phyloP scores from a whole-genome alignment of 2,797 vertebrate genomes.

The Lutjanus campechanus region DNA sequence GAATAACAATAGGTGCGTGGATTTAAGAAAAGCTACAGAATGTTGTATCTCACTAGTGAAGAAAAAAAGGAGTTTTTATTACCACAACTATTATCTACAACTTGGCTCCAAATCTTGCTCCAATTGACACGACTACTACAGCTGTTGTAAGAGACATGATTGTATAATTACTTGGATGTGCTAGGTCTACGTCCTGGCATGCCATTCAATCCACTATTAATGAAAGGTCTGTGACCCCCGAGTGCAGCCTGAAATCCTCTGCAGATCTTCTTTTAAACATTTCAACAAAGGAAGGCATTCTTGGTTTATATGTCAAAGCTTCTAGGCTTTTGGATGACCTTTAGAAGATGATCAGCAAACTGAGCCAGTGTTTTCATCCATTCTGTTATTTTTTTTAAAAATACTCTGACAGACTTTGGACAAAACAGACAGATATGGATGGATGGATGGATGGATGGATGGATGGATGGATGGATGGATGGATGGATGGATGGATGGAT shows the following conservation, averaged over 20 bases:
- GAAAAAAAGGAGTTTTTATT: neutral
- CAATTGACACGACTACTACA: neutral
- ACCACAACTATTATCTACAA: neutral
- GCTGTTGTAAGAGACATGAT: slow-evolving; percentile 1
- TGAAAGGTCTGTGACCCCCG: slow-evolving; percentile 1
- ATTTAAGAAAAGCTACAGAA: neutral
- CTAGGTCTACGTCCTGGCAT: neutral
- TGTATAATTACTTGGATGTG: neutral
- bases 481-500: too few relatives aligned
- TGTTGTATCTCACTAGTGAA: neutral
- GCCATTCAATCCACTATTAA: neutral
- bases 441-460: too few relatives aligned
- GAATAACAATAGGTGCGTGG: neutral
- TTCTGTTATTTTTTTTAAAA: neutral
- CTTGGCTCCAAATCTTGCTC: neutral
- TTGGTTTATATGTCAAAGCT: neutral
- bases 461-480: too few relatives aligned
- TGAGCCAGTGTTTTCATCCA: neutral
- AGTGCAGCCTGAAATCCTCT: neutral
- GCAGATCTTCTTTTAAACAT: neutral
- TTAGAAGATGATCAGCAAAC: neutral
- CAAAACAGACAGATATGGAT: neutral
- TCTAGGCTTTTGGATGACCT: neutral
- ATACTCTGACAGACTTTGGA: neutral
- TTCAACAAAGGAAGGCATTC: neutral